These are phyloP conservation scores for Gambusia affinis DNA, from an alignment of 2,113 vertebrate species.

Conservation along the genomic window DNA sequence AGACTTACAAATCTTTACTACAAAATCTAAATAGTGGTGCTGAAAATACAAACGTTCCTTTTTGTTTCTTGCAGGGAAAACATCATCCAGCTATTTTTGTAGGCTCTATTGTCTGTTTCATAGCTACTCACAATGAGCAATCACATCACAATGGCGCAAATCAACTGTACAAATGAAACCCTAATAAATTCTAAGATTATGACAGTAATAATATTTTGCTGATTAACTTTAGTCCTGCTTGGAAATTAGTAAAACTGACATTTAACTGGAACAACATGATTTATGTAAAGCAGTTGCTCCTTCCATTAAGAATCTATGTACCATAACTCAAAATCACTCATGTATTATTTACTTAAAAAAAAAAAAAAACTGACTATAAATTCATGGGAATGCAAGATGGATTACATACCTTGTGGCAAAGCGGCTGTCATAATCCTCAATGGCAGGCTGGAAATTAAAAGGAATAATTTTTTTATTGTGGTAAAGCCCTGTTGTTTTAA, in stretches of 20 bases:
- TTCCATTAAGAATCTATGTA: slow-evolving; percentile 2
- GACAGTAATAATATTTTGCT: neutral
- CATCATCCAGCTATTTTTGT: neutral
- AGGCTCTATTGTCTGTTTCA: neutral
- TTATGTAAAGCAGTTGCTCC: neutral
- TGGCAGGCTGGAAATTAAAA: slow-evolving; percentile 78
- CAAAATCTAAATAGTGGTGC: neutral
- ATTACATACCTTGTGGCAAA: slow-evolving; percentile 93
- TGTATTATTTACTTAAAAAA: slow-evolving; percentile 8
- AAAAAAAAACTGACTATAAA: slow-evolving; percentile 17
- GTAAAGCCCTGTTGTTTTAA: neutral
- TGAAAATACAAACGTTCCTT: neutral
- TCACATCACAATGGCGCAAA: neutral
- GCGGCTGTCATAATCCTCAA: slow-evolving; percentile 92
- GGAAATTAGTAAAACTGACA: neutral
- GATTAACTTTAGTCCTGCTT: neutral
- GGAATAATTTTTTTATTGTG: neutral
- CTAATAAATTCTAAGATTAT: neutral
- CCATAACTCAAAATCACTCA: neutral
- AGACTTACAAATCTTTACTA: neutral
- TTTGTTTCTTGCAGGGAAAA: too few relatives aligned
- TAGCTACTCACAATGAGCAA: neutral
- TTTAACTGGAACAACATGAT: neutral
- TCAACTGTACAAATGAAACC: neutral
- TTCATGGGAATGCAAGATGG: slow-evolving; percentile 30